Percentiles rank a stretch among this genome's conserved stretches.
Evolutionary conservation across 2,797 vertebrate species (phyloP).

Genomic region (Coranthus polyacanthus): DNA sequence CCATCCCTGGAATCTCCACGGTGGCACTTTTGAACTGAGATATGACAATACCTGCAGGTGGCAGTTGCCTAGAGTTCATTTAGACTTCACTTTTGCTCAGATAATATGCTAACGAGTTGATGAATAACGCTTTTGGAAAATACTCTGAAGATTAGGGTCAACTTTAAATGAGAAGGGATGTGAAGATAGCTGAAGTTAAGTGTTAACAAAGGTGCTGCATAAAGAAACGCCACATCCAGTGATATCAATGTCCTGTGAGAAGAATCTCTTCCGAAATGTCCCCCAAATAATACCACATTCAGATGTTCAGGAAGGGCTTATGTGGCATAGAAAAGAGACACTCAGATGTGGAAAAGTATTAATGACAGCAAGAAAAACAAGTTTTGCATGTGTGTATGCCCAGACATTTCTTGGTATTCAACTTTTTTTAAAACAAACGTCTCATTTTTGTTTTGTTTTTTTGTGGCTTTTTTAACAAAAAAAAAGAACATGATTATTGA

Average conservation of each 20-base stretch:
- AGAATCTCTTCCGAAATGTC: too few relatives aligned
- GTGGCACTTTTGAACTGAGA: not conserved
- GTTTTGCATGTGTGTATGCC: too few relatives aligned
- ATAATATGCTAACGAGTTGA: not conserved
- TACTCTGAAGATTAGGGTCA: not conserved
- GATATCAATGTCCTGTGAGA: too few relatives aligned
- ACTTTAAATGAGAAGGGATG: not conserved
- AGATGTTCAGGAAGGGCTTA: too few relatives aligned
- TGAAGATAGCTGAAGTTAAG: not conserved
- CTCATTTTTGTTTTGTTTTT: too few relatives aligned
- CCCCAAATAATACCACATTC: too few relatives aligned
- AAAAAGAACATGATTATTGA: constrained; percentile 34
- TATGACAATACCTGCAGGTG: not conserved
- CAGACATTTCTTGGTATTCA: too few relatives aligned
- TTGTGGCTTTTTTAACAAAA: not conserved
- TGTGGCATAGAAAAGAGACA: too few relatives aligned
- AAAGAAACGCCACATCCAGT: not conserved
- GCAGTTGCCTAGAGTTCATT: not conserved
- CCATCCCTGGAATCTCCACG: not conserved
- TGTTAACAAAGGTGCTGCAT: not conserved
- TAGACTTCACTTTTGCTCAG: not conserved
- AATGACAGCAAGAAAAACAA: too few relatives aligned
- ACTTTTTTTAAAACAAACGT: too few relatives aligned
- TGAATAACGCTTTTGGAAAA: not conserved
- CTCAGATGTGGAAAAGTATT: too few relatives aligned